Conservation (phyloP, 1,140 invertebrate genomes). For the Zaprionus nigranus region DNA sequence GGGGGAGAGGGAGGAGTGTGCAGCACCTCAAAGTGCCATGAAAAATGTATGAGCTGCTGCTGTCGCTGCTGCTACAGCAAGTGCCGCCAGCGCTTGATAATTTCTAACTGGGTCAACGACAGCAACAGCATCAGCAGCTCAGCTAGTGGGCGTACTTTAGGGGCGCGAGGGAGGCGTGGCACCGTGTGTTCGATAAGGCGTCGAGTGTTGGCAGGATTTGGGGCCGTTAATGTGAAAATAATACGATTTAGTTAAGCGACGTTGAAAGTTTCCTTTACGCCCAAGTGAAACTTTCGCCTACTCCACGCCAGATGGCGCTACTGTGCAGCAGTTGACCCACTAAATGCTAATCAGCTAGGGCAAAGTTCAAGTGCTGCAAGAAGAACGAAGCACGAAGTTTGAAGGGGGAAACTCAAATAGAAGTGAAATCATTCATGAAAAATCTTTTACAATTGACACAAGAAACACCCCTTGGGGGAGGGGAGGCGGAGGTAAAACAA, state of each 20-base stretch:
- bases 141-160: background rate
- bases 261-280: conserved; percentile 19
- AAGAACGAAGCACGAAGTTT: conserved; percentile 5
- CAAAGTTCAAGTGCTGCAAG: conserved; percentile 50
- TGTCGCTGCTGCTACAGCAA: conserved; percentile 34
- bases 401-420: conserved; percentile 64
- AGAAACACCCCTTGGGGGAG: background rate
- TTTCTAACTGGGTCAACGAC: conserved; percentile 58
- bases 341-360: conserved; percentile 73
- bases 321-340: conserved; percentile 62
- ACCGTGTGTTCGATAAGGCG: conserved; percentile 28
- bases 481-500: conserved; percentile 11
- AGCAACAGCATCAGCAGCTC: conserved; percentile 2
- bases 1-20: background rate
- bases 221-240: conserved; percentile 73
- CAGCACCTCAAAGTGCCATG: conserved; percentile 46
- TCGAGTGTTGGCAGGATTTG: conserved; percentile 36
- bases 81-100: conserved; percentile 44
- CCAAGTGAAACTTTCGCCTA: conserved; percentile 29
- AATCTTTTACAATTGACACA: conserved; percentile 79
- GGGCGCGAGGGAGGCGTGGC: conserved; percentile 3
- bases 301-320: conserved; percentile 37
- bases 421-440: conserved; percentile 79
- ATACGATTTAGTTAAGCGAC: conserved; percentile 69
- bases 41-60: conserved; percentile 57